Percentiles rank a stretch among this genome's conserved stretches.
Conservation (phyloP, 1,140 invertebrate species). For the Drosophila mauritiana region DNA sequence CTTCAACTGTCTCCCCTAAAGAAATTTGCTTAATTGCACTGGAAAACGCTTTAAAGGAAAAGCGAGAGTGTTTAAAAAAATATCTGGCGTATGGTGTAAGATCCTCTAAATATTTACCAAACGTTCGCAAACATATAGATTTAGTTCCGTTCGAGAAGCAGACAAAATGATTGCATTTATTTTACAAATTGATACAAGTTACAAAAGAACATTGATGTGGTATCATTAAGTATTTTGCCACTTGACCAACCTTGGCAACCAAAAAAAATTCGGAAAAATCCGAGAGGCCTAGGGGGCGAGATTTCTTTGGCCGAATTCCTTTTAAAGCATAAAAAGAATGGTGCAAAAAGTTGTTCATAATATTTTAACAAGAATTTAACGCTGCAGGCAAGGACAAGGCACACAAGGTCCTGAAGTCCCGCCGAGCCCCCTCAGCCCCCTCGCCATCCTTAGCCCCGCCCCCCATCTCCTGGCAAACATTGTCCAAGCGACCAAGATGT, state of each 20-base stretch:
- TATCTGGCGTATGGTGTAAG: background rate
- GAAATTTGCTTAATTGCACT: constrained; percentile 11
- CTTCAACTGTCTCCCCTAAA: constrained; percentile 5
- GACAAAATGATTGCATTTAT: too few relatives aligned
- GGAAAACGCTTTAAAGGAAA: background rate
- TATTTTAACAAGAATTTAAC: constrained; percentile 78
- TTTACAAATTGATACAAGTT: background rate
- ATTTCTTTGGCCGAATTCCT: constrained; percentile 21
- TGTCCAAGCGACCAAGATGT: constrained; percentile 56
- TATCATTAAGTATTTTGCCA: background rate
- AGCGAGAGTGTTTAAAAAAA: background rate
- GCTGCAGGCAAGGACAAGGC: constrained; percentile 67
- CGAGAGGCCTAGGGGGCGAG: background rate
- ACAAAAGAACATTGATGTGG: constrained; percentile 12
- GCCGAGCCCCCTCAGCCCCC: background rate
- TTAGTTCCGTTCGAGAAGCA: too few relatives aligned
- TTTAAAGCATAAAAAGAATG: constrained; percentile 51
- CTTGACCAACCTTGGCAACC: background rate
- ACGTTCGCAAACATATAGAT: background rate
- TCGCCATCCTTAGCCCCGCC: background rate
- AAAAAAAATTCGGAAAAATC: background rate
- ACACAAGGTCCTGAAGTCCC: constrained; percentile 35
- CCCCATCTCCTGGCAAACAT: constrained; percentile 18
- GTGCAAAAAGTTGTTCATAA: constrained; percentile 59
- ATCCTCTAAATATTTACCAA: background rate